Evolutionary conservation across 1,140 invertebrate species (phyloP), one percentile per base, ranked within the genome.

Genomic region (Pollicipes pollicipes): DNA sequence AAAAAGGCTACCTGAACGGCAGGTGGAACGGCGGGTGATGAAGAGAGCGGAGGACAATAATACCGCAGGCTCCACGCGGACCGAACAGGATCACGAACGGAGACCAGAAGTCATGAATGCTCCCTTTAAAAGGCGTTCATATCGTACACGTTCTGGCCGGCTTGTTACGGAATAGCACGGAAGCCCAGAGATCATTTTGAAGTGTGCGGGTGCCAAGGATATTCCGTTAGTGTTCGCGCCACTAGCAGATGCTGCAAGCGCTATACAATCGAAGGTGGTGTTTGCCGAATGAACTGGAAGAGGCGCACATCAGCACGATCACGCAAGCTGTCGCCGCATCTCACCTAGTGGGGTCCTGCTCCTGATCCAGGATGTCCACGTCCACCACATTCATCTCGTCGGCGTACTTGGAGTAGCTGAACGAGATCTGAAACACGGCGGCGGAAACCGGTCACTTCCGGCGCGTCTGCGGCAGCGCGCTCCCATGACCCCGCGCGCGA

Each of bases 341-440:
- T 83, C 80, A 93, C 91, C 91, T 90, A 73, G 91, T 94, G 70
- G 92, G 91, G 84, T 97, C 94, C 73, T 89, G 85, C 79, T 85
- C 85, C 45, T 83, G 79, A 77, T 89, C 85, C 78, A 95, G 94
- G 0, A 92, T 91, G 73, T 92, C 87, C 71, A 97, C 88, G 77
- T 90, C 88, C 69, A 97, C 84, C 26, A 92, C 87, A 79, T 97
- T 97, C 85, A 88, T 88, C 77, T 93, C 91, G 68, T 88, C 87
- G 17, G 83, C 81, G 76, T 87, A 87, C 75, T 87, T 86, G 3
- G 90, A 88, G 79, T 95, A 97, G 77, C 93, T 94, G 78, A 97
- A 95, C 66, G 92, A 93, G 69, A 97, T 89, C 88, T 91, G 83
- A 0, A 76, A 80, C 82, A 74, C n/a, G 77, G 80, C 80, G 78